Base-by-base conservation (phyloP, 2,888 invertebrate species). In the Hydrotaea cyrtoneurina region DNA sequence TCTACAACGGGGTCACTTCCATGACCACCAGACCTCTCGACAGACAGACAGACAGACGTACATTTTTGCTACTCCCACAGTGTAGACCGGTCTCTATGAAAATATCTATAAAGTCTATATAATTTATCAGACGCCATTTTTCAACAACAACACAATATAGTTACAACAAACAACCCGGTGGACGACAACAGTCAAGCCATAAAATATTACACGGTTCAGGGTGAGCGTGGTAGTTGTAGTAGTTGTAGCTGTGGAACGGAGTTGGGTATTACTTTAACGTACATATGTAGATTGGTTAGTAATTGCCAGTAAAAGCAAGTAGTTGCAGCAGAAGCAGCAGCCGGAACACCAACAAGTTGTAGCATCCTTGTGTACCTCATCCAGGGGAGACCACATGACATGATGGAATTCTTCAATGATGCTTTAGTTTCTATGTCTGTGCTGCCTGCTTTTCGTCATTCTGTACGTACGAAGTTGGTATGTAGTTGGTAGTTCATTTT, bases 41-140 rank as follows among this genome's bases (percentile, higher is more conserved):
- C 31, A 31, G 31, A 31, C 31, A 2, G 31, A 21, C 17, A 2
- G 15, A 8, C 13, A 55, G 55, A 19, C 55, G 7, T 7, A 23
- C 55, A 5, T 39, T 43, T 15, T 21, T 23, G 21, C 69, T 55
- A 85, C 81, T 50, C 50, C 72, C 69, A 57, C 79, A 46, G 43
- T 73, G 55, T 39, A 17, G 39, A n/a, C 7, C n/a, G 43, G 15
- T 69, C 69, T 69, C 69, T 69, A 69, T 69, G 69, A 69, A 46
- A 46, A 69, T 69, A 46, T 23, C 69, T 69, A 43, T 46, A 66
- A 66, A 69, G 69, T 46, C 71, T 72, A 59, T 78, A 75, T 43
- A 79, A 80, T 76, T 81, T 75, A 81, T 79, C 85, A 85, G 85
- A 79, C 81, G 81, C 85, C 82, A 85, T 82, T 82, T 85, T 79